phyloP scores from a whole-genome alignment of 2,113 vertebrate genomes.

The Nyctibius bracteatus region DNA sequence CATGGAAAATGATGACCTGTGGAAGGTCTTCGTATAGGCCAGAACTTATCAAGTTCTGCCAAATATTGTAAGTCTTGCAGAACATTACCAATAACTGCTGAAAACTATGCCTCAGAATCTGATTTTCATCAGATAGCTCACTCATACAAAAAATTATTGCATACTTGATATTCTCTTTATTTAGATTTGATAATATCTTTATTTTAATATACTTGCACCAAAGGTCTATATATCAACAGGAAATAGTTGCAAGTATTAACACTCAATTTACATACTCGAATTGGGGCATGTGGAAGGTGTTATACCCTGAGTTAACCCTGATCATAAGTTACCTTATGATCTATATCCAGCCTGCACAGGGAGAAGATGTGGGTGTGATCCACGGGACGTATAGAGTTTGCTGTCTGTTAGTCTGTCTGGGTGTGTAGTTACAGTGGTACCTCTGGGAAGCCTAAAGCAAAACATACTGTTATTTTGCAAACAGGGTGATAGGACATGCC shows the following conservation, averaged over 20 bases:
- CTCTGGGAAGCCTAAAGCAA: neutral
- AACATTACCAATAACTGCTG: neutral
- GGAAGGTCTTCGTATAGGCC: neutral
- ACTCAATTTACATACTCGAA: neutral
- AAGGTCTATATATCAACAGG: neutral
- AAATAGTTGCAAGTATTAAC: neutral
- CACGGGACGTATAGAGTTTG: fast-evolving
- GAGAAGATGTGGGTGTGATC: neutral
- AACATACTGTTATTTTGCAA: neutral
- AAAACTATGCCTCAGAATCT: neutral
- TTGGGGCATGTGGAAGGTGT: neutral
- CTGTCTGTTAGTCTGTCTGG: neutral
- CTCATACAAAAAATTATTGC: neutral
- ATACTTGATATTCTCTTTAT: neutral
- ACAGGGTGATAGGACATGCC: neutral
- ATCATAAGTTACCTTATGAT: fast-evolving
- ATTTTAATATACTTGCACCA: neutral
- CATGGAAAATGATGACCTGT: neutral
- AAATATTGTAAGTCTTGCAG: neutral
- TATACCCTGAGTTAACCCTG: too few species aligned
- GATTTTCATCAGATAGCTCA: neutral
- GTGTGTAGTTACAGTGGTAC: neutral
- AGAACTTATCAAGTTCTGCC: neutral
- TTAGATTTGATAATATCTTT: neutral
- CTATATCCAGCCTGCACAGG: neutral